Conservation (phyloP, 2,113 vertebrate genomes). For the Gymnocephalus cernua region DNA sequence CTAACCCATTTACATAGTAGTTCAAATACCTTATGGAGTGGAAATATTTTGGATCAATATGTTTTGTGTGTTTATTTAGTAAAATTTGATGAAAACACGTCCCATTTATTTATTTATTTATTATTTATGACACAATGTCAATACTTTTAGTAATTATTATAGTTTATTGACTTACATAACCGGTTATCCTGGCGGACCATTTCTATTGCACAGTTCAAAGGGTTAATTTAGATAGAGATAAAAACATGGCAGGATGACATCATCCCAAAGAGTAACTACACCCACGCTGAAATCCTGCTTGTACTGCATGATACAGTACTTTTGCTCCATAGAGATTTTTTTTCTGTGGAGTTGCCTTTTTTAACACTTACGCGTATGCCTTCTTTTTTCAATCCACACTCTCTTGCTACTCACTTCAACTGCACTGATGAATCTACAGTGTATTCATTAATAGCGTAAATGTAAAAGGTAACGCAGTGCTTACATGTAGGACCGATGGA, state of each 20-base stretch:
- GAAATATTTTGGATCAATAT: neutral
- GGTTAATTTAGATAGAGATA: too few relatives aligned
- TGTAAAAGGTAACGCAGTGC: neutral
- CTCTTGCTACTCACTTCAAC: neutral
- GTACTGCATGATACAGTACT: too few relatives aligned
- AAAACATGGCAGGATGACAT: too few relatives aligned
- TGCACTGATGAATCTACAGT: neutral
- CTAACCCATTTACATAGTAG: neutral
- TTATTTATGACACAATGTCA: neutral
- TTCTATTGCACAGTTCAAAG: too few relatives aligned
- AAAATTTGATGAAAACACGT: neutral
- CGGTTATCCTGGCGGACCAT: too few relatives aligned
- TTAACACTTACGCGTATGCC: too few relatives aligned
- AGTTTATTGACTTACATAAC: neutral
- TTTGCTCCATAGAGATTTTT: too few relatives aligned
- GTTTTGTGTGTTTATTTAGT: neutral
- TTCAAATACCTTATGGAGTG: neutral
- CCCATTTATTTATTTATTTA: neutral
- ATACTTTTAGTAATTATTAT: neutral
- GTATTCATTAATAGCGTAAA: neutral
- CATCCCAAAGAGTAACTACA: too few relatives aligned
- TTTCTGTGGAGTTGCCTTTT: neutral
- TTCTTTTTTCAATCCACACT: neutral
- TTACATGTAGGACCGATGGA: constrained; percentile 86
- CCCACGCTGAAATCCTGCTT: too few relatives aligned